These are phyloP conservation scores for Phaonia tiefii DNA, from an alignment of 2,888 invertebrate genomes.

Conservation along the genomic window DNA sequence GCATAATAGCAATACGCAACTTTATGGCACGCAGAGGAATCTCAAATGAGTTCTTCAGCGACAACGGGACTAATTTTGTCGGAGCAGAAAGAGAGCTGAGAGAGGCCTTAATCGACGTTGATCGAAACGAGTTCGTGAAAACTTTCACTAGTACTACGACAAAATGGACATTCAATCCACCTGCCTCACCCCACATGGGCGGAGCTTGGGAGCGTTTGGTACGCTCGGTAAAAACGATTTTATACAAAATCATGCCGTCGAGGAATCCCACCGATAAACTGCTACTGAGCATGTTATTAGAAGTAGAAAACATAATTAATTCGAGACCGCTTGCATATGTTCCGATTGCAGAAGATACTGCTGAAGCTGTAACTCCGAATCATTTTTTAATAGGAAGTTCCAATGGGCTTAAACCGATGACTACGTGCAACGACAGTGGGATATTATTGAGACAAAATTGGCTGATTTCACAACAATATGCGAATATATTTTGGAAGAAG, in stretches of 20 bases:
- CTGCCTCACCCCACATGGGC: slow-evolving; percentile 41
- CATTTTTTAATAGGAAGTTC: slow-evolving; percentile 47
- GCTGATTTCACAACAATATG: too few relatives aligned
- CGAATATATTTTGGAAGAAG: too few relatives aligned
- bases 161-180: slow-evolving; percentile 47
- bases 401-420: too few relatives aligned
- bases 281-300: slow-evolving; percentile 9
- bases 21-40: slow-evolving; percentile 40
- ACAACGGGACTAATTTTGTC: slow-evolving; percentile 47
- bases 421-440: too few relatives aligned
- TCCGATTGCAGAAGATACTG: slow-evolving; percentile 38
- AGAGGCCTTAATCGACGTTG: too few relatives aligned
- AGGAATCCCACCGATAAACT: slow-evolving; percentile 9
- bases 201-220: slow-evolving; percentile 57
- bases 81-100: slow-evolving; percentile 41
- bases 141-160: slow-evolving; percentile 21
- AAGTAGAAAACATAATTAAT: too few relatives aligned
- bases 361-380: slow-evolving; percentile 47
- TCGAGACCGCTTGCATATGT: slow-evolving; percentile 30
- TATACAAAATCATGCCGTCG: too few relatives aligned
- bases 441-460: too few relatives aligned
- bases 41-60: slow-evolving; percentile 35
- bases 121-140: slow-evolving; percentile 16
- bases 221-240: too few relatives aligned
- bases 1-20: slow-evolving; percentile 33